These are phyloP conservation scores for Microcebus ravelobensis DNA, from an alignment of 2,113 vertebrate species.

Conservation along the genomic window DNA sequence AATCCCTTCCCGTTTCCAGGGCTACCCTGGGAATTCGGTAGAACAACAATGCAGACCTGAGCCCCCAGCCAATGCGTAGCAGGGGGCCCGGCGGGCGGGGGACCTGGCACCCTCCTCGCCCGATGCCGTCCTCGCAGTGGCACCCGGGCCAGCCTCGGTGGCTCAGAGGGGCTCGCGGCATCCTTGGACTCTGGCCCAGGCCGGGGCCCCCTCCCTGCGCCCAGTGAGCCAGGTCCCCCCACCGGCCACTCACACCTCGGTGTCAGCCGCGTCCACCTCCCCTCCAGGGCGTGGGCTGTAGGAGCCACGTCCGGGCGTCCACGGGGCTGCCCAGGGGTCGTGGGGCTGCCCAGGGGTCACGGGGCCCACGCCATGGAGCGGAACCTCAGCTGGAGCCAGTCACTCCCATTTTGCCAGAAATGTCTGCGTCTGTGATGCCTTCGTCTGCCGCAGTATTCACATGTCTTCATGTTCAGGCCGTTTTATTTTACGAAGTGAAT, in stretches of 20 bases:
- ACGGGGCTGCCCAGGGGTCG: too few species aligned
- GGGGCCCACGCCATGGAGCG: rapidly evolving
- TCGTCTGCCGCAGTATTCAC: not conserved
- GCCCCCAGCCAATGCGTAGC: not conserved
- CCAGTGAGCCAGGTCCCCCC: not conserved
- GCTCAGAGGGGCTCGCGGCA: rapidly evolving
- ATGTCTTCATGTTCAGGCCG: too few species aligned
- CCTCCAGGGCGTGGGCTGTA: not conserved
- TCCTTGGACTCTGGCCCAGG: not conserved
- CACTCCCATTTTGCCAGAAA: not conserved
- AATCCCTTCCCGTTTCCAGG: slow-evolving; percentile 57
- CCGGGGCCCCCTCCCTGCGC: too few species aligned
- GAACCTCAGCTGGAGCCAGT: rapidly evolving
- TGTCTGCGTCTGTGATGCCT: not conserved
- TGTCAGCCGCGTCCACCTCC: not conserved
- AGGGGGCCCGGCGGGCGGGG: not conserved
- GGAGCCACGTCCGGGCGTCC: not conserved
- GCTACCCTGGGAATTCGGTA: slow-evolving; percentile 16
- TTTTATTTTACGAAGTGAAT: not conserved
- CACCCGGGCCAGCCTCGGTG: not conserved
- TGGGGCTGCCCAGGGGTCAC: too few species aligned
- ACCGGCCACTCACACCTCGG: rapidly evolving
- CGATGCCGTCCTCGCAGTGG: too few species aligned
- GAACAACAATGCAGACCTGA: not conserved
- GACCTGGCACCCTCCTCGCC: not conserved